Percentiles rank a stretch among this genome's conserved stretches.
Conservation (phyloP, 2,113 vertebrate genomes). For the Spea bombifrons region DNA sequence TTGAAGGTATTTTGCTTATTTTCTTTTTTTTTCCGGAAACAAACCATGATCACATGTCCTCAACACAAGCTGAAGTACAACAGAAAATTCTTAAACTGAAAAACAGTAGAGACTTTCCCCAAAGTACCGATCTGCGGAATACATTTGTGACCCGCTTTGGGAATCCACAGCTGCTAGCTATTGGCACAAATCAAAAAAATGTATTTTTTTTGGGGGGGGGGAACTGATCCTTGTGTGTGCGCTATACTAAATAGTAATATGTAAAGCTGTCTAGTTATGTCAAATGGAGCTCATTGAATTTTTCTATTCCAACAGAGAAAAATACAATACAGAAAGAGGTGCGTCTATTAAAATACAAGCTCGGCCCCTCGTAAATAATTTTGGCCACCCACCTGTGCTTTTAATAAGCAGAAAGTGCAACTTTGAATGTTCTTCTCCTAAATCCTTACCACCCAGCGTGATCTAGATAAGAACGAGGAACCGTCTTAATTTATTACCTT, state of each 20-base stretch:
- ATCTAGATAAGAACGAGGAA: slow-evolving; percentile 14
- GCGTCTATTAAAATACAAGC: background rate
- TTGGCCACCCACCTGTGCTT: slow-evolving; percentile 16
- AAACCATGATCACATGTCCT: background rate
- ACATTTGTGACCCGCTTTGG: slow-evolving; percentile 28
- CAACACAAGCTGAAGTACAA: too few relatives aligned
- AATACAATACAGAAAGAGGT: background rate
- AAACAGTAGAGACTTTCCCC: slow-evolving; percentile 16
- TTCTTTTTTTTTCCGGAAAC: background rate
- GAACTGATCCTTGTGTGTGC: background rate
- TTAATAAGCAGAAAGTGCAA: background rate
- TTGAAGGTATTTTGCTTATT: too few relatives aligned
- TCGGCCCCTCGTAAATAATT: slow-evolving; percentile 20
- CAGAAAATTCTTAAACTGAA: background rate
- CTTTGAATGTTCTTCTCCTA: background rate
- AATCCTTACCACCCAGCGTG: slow-evolving; percentile 2
- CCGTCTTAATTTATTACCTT: slow-evolving; percentile 14
- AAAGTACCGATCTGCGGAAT: slow-evolving; percentile 26
- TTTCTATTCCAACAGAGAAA: background rate
- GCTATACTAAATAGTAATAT: background rate
- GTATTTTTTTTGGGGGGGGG: slow-evolving; percentile 9
- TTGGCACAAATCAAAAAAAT: slow-evolving; percentile 30
- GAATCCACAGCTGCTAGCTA: slow-evolving; percentile 38
- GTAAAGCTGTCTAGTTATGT: background rate
- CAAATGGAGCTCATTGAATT: background rate